Conservation (phyloP, 2,797 vertebrate genomes). For the Sebastes diaconus region DNA sequence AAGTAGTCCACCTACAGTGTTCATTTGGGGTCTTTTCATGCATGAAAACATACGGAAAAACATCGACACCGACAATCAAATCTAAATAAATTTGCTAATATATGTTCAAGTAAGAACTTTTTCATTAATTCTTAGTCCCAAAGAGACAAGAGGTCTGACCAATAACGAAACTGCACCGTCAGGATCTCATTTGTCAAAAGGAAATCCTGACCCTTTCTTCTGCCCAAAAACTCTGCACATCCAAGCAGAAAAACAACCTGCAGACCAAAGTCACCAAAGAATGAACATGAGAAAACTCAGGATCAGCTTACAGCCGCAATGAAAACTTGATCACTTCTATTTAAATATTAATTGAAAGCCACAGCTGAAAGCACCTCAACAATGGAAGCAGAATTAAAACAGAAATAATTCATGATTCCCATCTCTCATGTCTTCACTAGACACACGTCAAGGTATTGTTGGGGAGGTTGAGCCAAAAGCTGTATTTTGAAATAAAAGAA, state of each 20-base stretch:
- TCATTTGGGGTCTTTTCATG: too few species aligned
- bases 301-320: conserved; percentile 39
- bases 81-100: neutral
- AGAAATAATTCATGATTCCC: conserved; percentile 53
- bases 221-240: conserved; percentile 40
- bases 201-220: conserved; percentile 51
- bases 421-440: neutral
- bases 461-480: neutral
- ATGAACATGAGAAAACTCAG: conserved; percentile 7
- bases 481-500: neutral
- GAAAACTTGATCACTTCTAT: conserved; percentile 48
- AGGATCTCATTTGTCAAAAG: conserved; percentile 44
- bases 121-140: neutral
- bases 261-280: conserved; percentile 13
- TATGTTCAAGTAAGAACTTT: neutral
- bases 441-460: too few species aligned
- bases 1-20: too few species aligned
- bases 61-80: neutral
- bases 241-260: conserved; percentile 48
- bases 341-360: conserved; percentile 67
- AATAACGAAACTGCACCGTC: conserved; percentile 24
- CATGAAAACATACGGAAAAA: too few species aligned
- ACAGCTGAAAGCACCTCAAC: conserved; percentile 38
- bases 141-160: neutral
- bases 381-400: conserved; percentile 46